phyloP scores from a whole-genome alignment of 2,797 vertebrate genomes.

The Xenopus petersii region DNA sequence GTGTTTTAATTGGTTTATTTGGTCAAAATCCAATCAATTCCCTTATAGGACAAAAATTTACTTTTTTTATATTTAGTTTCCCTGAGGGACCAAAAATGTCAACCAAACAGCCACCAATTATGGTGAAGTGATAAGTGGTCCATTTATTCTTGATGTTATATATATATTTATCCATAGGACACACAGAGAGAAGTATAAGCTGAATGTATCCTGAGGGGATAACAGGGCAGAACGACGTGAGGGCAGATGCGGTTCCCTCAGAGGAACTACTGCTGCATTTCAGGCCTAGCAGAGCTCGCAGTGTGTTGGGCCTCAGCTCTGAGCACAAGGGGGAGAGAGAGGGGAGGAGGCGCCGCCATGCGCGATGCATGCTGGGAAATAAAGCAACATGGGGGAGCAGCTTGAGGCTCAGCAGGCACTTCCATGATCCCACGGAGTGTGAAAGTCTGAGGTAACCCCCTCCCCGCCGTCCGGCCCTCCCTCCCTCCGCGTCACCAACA shows the following conservation, averaged over 20 bases:
- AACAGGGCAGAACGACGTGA: constrained; percentile 23
- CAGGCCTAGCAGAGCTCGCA: constrained; percentile 8
- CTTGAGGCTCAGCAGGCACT: constrained; percentile 56
- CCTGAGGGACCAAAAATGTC: too few relatives aligned
- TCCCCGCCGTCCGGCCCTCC: constrained; percentile 1
- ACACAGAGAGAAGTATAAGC: too few relatives aligned
- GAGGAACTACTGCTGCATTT: neutral
- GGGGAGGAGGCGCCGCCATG: constrained; percentile 50
- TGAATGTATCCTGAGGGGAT: too few relatives aligned
- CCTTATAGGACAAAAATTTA: too few relatives aligned
- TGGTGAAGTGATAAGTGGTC: too few relatives aligned
- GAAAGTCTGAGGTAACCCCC: constrained; percentile 27
- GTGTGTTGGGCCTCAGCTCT: constrained; percentile 31
- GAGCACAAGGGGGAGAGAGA: constrained; percentile 39
- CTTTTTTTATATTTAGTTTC: too few relatives aligned
- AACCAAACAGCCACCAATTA: too few relatives aligned
- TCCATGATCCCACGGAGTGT: constrained; percentile 34
- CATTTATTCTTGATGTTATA: too few relatives aligned
- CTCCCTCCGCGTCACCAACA: neutral
- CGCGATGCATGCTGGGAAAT: constrained; percentile 80
- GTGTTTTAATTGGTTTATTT: too few relatives aligned
- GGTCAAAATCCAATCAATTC: too few relatives aligned
- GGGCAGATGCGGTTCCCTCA: constrained; percentile 13
- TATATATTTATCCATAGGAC: too few relatives aligned
- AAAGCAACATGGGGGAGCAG: constrained; percentile 71